Evolutionary conservation across 2,888 invertebrate species (phyloP), one percentile per base, ranked within the genome.

Genomic region (Syritta pipiens): DNA sequence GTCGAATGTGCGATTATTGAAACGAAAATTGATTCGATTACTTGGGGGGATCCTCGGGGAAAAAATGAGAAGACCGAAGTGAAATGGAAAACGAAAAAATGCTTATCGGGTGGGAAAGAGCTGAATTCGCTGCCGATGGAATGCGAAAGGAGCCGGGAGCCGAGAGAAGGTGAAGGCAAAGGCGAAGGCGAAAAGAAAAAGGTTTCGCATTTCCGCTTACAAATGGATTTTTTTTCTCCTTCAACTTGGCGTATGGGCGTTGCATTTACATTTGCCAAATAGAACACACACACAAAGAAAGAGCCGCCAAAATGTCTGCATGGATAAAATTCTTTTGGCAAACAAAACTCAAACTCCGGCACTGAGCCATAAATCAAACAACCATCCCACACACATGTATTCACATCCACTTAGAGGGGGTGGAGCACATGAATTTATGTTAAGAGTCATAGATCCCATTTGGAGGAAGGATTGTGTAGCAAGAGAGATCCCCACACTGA

Each of bases 181-280:
- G 10, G 12, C 14, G 2, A 17, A 22, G 5, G 26, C 28, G 10
- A 10, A 49, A 42, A 51, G 14, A 42, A 35, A 37, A 44, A 44
- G 69, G 49, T 60, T 69, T 51, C 69, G 51, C 60, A 60, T 69
- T 69, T 60, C 51, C 60, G 44, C 42, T 60, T 42, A 42, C 59
- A 49, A 68, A 59, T 68, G 42, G 51, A 32, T 35, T 60, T 60
- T 14, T 26, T 53, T 20, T 46, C 4, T 4, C 10, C 20, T 7
- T 10, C 20, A n/a, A 1, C 2, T 6, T 3, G 9, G 0, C 10
- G 14, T 28, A 17, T 32, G 35, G 68, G 49, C 40, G 44, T 19
- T 69, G 69, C 69, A 69, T 44, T 69, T 60, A 35, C 32, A 20
- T 60, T 69, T 69, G 69, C 51, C 60, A 69, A 69, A 42, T 44